Base-by-base conservation (phyloP, 1,140 invertebrate genomes). In the Radopholus similis region DNA sequence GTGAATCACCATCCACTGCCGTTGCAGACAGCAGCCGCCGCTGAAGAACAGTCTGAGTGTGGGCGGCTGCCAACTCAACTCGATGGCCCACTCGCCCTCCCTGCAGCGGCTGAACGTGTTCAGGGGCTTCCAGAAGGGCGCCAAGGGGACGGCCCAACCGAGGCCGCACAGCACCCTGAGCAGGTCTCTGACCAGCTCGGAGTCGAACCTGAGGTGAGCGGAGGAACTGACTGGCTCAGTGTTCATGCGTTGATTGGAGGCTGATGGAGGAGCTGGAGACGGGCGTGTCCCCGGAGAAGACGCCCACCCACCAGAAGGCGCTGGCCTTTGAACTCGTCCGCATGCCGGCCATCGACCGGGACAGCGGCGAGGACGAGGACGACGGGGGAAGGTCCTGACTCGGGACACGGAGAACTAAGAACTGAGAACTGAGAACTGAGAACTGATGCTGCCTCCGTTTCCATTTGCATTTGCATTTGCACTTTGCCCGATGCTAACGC, bases 191-290 rank as follows among this genome's bases (percentile, higher is more conserved):
- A 75, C 56, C 23, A 66, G 62, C 38, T 73, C 71, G 2, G 71
- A 73, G 47, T 74, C 71, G 8, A 73, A 66, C 62, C 56, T 73
- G 38, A 69, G 64, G 71, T 72, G 47, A 15, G 23, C 1, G 11
- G 1, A 23, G n/a, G 30, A 28, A 23, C 9, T 26, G 23, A 26
- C 30, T 51, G 47, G 23, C 23, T 11, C 23, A 51, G 30, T 26
- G 11, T 26, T 1, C 23, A 18, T 9, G 30, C 0, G 23, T 51
- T 30, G 30, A 1, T 30, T 69, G 51, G 23, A 68, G 66, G 32
- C 49, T 68, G 23, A 68, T 68, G 64, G 66, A 68, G 34, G n/a
- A 67, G 21, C 34, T 35, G 35, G 66, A 68, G 15, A 34, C 28
- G 26, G 30, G 40, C 18, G 13, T n/a, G 2, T 66, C 59, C 9